Evolutionary conservation across 2,888 invertebrate species (phyloP).

Genomic region (Ryuthela nishihirai): DNA sequence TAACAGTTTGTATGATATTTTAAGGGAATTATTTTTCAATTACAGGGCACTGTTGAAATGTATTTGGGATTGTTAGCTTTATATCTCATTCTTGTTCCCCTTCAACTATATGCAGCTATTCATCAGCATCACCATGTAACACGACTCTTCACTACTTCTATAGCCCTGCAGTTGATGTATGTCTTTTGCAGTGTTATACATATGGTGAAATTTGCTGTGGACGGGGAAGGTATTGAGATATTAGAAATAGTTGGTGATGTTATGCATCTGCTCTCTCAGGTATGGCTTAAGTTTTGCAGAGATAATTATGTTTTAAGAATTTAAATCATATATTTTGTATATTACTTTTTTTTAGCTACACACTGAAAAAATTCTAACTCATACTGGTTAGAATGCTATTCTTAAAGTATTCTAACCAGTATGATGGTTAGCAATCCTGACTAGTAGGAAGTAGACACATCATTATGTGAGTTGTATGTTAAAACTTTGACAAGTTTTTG

Average conservation of each 20-base stretch:
- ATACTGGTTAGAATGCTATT: too few species aligned
- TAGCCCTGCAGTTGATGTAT: slow-evolving; percentile 78
- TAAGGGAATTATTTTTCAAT: not conserved
- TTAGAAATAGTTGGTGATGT: slow-evolving; percentile 85
- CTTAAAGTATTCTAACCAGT: too few species aligned
- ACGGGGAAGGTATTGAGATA: slow-evolving; percentile 80
- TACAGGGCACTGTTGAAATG: slow-evolving; percentile 78
- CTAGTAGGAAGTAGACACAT: too few species aligned
- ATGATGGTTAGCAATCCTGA: too few species aligned
- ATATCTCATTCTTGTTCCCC: slow-evolving; percentile 79
- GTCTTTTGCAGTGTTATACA: slow-evolving; percentile 82
- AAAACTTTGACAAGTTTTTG: too few species aligned
- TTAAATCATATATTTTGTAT: too few species aligned
- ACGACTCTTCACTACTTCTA: slow-evolving; percentile 79
- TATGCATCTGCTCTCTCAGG: slow-evolving; percentile 84
- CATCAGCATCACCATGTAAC: slow-evolving; percentile 84
- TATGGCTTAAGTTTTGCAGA: too few species aligned
- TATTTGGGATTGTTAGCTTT: slow-evolving; percentile 79
- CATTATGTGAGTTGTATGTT: too few species aligned
- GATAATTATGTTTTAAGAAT: too few species aligned
- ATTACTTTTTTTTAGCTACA: too few species aligned
- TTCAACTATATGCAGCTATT: slow-evolving; percentile 86
- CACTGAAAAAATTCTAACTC: too few species aligned
- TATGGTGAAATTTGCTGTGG: slow-evolving; percentile 81
- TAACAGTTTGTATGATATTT: too few species aligned